A percentile compares a stretch with the other conserved stretches of the same genome.
Conservation (phyloP, 2,888 invertebrate species). For the Dynastes grantii region DNA sequence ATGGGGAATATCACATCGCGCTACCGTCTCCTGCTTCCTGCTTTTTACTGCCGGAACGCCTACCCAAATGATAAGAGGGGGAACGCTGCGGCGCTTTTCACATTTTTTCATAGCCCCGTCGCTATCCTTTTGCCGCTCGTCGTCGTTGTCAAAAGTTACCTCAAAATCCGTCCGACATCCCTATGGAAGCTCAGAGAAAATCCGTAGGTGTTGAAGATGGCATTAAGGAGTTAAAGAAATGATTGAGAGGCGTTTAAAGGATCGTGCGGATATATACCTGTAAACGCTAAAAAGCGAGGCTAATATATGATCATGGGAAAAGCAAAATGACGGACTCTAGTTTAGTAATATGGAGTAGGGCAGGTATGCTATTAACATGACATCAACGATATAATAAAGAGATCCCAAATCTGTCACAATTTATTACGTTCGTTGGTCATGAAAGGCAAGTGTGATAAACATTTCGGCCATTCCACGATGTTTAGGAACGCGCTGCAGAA, state of each 20-base stretch:
- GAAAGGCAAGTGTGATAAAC: too few relatives aligned
- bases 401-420: too few relatives aligned
- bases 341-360: neutral
- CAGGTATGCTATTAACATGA: neutral
- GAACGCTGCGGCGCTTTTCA: slow-evolving; percentile 11
- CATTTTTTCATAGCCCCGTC: slow-evolving; percentile 26
- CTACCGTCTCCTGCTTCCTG: neutral
- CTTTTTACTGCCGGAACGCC: slow-evolving; percentile 14
- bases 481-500: too few relatives aligned
- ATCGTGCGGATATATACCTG: neutral
- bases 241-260: slow-evolving; percentile 30
- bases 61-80: slow-evolving; percentile 35
- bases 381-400: too few relatives aligned
- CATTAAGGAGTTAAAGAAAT: slow-evolving; percentile 39
- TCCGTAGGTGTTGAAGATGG: slow-evolving; percentile 28
- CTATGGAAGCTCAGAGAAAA: slow-evolving; percentile 4
- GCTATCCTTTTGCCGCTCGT: neutral
- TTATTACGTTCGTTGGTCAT: too few relatives aligned
- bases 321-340: neutral
- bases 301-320: neutral
- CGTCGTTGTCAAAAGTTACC: slow-evolving; percentile 19
- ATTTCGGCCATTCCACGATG: too few relatives aligned
- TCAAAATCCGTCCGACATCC: slow-evolving; percentile 27
- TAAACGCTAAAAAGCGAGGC: neutral
- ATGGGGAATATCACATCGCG: slow-evolving; percentile 27